Evolutionary conservation across 2,113 vertebrate species (phyloP), one percentile per base, ranked within the genome.

Genomic region (Actinemys pallida): DNA sequence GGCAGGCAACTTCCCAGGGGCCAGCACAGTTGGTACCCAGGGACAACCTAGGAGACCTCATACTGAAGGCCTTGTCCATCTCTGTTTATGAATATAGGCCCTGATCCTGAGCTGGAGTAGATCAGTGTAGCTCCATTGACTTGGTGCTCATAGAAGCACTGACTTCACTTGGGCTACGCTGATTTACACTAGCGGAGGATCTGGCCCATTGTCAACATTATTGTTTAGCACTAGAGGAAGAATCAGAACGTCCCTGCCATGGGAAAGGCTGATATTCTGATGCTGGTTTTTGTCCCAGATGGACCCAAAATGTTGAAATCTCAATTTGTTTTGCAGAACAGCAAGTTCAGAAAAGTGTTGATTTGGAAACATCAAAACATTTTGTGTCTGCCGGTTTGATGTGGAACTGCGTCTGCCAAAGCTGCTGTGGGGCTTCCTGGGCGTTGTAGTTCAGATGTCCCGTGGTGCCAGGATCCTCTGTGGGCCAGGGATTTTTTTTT

Each of bases 1-100:
- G 75, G 87, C 62, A 42, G 0, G 12, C 0, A 65, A 72, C 4
- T 19, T 65, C 0, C 2, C 6, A 45, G 72, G 42, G 17, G 35
- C 65, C 65, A 69, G 65, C 65, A 39, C 17, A 10, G n/a, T 10
- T 10, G 65, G 14, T 72, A 22, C 75, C 22, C 24, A 42, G 42
- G 24, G 75, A 76, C 39, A 47, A 27, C 75, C n/a, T 3, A 24
- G 20, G n/a, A 16, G 19, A 72, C 69, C 39, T 24, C 42, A 3
- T 8, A 27, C 39, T 12, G 72, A 45, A 25, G n/a, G 20, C 39
- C 24, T 12, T 45, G 20, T 14, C 72, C 39, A 45, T 45, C 42
- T 76, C 72, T 76, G 42, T 10, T 69, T n/a, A 12, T 39, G 42
- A 39, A 24, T 2, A 29, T 69, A 8, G 45, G 10, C 24, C 84